A percentile compares a stretch with the other conserved stretches of the same genome.
Conservation (phyloP, 2,797 vertebrate genomes). For the Sebastes hubbsi region DNA sequence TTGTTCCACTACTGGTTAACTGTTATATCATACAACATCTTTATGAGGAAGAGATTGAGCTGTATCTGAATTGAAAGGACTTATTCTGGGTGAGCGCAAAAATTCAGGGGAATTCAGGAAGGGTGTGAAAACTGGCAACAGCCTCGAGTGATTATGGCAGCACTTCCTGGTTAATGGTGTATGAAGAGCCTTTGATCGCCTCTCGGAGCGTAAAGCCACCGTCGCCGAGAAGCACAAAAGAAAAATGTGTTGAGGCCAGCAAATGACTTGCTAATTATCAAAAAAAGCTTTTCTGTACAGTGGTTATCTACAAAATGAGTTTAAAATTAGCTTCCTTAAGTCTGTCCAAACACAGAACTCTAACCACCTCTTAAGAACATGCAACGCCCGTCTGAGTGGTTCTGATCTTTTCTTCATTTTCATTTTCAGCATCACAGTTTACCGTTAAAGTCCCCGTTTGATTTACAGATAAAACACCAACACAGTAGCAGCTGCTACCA, state of each 20-base stretch:
- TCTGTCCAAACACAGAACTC: constrained; percentile 39
- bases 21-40: constrained; percentile 2
- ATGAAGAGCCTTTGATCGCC: constrained; percentile 82
- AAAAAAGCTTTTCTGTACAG: constrained; percentile 37
- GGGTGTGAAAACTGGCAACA: constrained; percentile 78
- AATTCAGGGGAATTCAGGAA: constrained; percentile 57
- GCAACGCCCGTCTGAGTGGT: not conserved
- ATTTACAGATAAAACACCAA: constrained; percentile 59
- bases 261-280: constrained; percentile 76
- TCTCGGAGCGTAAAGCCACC: constrained; percentile 66
- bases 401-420: constrained; percentile 47
- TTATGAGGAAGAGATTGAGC: not conserved
- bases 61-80: constrained; percentile 26
- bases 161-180: constrained; percentile 83
- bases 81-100: constrained; percentile 47
- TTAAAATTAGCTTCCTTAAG: constrained; percentile 56
- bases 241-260: constrained; percentile 74
- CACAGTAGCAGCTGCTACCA: constrained; percentile 61
- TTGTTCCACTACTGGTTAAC: not conserved
- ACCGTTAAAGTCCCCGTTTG: constrained; percentile 47
- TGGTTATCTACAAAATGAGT: constrained; percentile 68
- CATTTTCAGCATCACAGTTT: constrained; percentile 39
- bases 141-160: constrained; percentile 70
- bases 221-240: constrained; percentile 67
- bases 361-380: constrained; percentile 22